Percentiles rank a stretch among this genome's conserved stretches.
These are phyloP conservation scores for Luperina testacea DNA, from an alignment of 2,888 invertebrate genomes.

Conservation along the genomic window DNA sequence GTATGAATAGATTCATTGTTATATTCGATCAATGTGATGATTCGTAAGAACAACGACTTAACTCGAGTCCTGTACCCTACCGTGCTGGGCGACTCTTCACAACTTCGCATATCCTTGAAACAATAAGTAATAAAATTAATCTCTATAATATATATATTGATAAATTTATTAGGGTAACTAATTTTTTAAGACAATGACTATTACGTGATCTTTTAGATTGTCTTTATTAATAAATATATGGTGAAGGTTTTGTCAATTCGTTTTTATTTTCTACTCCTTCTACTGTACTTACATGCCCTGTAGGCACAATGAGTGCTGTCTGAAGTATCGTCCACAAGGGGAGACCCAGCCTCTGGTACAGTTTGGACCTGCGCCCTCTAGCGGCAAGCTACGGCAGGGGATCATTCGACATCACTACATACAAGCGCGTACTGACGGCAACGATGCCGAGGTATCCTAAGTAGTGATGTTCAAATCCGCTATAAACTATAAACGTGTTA, in stretches of 20 bases:
- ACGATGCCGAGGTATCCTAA: neutral
- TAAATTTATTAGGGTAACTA: slow-evolving; percentile 90
- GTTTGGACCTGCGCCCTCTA: neutral
- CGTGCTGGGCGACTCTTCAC: slow-evolving; percentile 83
- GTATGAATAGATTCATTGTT: slow-evolving; percentile 86
- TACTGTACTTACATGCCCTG: neutral
- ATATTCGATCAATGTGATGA: slow-evolving; percentile 88
- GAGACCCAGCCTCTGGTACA: neutral
- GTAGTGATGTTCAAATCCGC: too few species aligned
- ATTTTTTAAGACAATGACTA: slow-evolving; percentile 90
- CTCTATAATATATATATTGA: slow-evolving; percentile 89
- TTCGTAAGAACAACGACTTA: slow-evolving; percentile 88
- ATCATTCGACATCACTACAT: neutral
- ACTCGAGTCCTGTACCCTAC: slow-evolving; percentile 79
- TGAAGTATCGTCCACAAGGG: neutral
- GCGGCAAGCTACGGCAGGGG: neutral
- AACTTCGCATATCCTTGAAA: slow-evolving; percentile 91
- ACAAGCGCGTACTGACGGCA: neutral
- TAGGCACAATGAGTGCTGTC: neutral
- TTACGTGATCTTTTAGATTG: slow-evolving; percentile 91
- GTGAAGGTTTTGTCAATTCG: slow-evolving; percentile 89
- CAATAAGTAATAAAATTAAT: slow-evolving; percentile 90
- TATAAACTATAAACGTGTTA: too few species aligned
- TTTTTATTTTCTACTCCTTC: slow-evolving; percentile 79
- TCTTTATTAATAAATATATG: slow-evolving; percentile 91